Conservation (phyloP, 2,113 vertebrate genomes). For the Antennarius striatus region DNA sequence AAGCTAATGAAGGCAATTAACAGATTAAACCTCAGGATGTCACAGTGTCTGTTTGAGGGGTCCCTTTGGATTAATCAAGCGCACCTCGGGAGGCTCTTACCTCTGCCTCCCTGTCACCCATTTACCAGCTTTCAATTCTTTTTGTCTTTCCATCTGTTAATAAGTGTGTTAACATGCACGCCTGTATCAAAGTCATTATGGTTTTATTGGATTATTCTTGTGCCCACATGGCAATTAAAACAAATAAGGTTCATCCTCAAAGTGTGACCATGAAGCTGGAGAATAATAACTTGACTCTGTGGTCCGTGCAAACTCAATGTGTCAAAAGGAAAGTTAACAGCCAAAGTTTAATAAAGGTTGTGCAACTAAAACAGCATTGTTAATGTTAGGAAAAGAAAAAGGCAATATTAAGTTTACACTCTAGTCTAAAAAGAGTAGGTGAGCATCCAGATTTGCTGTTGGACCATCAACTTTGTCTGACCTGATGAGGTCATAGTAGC, state of each 20-base stretch:
- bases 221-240: conserved; percentile 2
- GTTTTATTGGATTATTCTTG: conserved; percentile 8
- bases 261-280: no score
- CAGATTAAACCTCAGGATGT: conserved; percentile 33
- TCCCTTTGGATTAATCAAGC: conserved; percentile 21
- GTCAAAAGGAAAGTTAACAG: no score
- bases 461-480: no score
- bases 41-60: conserved; percentile 27
- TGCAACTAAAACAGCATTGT: no score
- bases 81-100: conserved; percentile 15
- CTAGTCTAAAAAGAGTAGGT: no score
- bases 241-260: not conserved
- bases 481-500: no score
- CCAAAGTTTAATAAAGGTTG: no score
- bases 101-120: not conserved
- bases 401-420: no score
- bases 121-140: conserved; percentile 4
- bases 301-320: not conserved
- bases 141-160: not conserved
- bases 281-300: no score
- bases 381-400: no score
- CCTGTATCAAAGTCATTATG: not conserved
- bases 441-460: no score
- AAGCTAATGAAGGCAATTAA: conserved; percentile 32
- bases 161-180: not conserved